Base-by-base conservation (phyloP, 2,888 invertebrate genomes). In the Sinelater perroti region DNA sequence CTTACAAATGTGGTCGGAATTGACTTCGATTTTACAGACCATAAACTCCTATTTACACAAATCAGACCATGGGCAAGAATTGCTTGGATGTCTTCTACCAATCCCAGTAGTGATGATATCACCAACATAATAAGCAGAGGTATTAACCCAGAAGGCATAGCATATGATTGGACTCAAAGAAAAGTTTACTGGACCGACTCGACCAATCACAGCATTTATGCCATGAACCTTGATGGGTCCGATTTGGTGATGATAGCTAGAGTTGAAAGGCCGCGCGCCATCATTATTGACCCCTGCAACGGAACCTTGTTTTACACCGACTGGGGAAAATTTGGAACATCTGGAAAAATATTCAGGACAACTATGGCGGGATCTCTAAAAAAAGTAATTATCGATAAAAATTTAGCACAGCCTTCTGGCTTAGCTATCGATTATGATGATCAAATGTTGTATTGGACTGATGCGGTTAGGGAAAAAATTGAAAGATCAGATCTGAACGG, bases 111-210 rank as follows among this genome's bases (percentile, higher is more conserved):
- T 1, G 75, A 80, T 2, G 83, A 83, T 42, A 85, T 89, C 3
- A 85, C 85, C 36, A 87, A 86, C 51, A 85, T 93, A 1, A 84
- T 92, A 21, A 87, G 79, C 66, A 88, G 88, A 72, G 90, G 91
- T 14, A 93, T 95, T 50, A 95, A 94, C 77, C 95, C 95, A 0
- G 95, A 95, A 76, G 95, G 95, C 2, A 91, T 96, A 61, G 93
- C 95, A 0, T 95, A 96, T 73, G 98, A 99, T 74, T 99, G 98
- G 98, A 94, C 97, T 0, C 95, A 95, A 67, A 92, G 93, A 74
- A 97, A 97, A 76, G 87, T 99, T 26, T 98, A 97, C 77, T 99
- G 97, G 96, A 95, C 97, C 0, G 98, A 98, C 72, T 94, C 95
- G 18, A 90, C 92, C 0, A 95, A 96, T 68, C 94, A 93, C 69